These are phyloP conservation scores for Neoscelio sp. DNA, from an alignment of 2,888 invertebrate genomes.

Conservation along the genomic window DNA sequence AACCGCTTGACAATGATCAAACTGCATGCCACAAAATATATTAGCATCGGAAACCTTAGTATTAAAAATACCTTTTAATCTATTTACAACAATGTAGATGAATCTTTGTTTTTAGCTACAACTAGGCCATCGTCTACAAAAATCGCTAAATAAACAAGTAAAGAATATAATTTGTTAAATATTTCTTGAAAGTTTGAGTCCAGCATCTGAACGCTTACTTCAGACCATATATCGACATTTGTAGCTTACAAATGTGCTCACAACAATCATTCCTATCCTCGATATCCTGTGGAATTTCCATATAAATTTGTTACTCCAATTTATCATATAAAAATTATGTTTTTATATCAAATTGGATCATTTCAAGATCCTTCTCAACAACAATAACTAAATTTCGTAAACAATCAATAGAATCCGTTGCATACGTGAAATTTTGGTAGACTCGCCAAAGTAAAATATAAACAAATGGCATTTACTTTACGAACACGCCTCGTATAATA, in stretches of 20 bases:
- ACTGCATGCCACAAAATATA: too few species aligned
- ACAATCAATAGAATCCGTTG: too few species aligned
- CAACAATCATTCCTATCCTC: slow-evolving; percentile 35
- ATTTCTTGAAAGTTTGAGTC: slow-evolving; percentile 66
- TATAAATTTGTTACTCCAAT: slow-evolving; percentile 31
- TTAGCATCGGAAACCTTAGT: too few species aligned
- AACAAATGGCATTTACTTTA: too few species aligned
- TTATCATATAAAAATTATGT: slow-evolving; percentile 63
- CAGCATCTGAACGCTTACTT: slow-evolving; percentile 74
- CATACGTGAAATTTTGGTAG: too few species aligned
- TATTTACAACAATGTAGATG: too few species aligned
- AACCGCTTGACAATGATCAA: too few species aligned
- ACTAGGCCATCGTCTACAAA: slow-evolving; percentile 63
- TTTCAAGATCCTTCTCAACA: slow-evolving; percentile 47
- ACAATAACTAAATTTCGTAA: slow-evolving; percentile 53
- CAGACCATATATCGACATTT: slow-evolving; percentile 72
- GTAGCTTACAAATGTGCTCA: slow-evolving; percentile 69
- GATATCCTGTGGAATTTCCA: slow-evolving; percentile 21
- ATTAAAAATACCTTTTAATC: too few species aligned
- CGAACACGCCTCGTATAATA: too few species aligned
- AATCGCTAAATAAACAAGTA: slow-evolving; percentile 46
- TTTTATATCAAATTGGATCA: slow-evolving; percentile 56
- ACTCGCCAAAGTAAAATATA: too few species aligned
- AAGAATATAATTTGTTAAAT: slow-evolving; percentile 63
- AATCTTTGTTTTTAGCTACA: too few species aligned